phyloP scores from a whole-genome alignment of 2,888 invertebrate species.

The Diarsia mendica region DNA sequence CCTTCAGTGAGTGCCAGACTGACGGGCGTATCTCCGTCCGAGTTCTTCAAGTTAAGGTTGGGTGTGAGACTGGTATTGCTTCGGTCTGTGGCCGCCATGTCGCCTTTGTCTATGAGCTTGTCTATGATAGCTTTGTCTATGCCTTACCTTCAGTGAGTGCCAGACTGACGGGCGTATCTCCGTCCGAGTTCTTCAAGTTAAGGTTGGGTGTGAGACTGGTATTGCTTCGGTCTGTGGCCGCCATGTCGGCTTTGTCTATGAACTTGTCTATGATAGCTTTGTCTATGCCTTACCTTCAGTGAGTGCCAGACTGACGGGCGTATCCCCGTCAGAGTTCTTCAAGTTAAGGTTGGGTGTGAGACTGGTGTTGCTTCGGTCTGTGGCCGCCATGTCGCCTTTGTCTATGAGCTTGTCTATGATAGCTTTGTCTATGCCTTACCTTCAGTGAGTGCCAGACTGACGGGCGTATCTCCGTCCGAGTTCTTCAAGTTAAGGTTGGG shows the following conservation, averaged over 20 bases:
- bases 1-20: too few relatives aligned
- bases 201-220: conserved; percentile 91
- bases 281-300: conserved; percentile 84
- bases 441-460: too few relatives aligned
- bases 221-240: conserved; percentile 79
- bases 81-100: too few relatives aligned
- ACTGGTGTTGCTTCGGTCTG: conserved; percentile 81
- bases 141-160: too few relatives aligned
- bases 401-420: conserved; percentile 77
- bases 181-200: conserved; percentile 94
- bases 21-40: too few relatives aligned
- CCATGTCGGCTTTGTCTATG: conserved; percentile 80
- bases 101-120: too few relatives aligned
- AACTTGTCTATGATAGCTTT: conserved; percentile 91
- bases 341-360: conserved; percentile 92
- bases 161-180: conserved; percentile 95
- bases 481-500: too few relatives aligned
- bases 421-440: too few relatives aligned
- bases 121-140: too few relatives aligned
- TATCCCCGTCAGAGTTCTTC: conserved; percentile 95
- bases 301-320: conserved; percentile 95
- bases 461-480: too few relatives aligned
- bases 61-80: too few relatives aligned
- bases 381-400: conserved; percentile 77
- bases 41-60: too few relatives aligned